These are phyloP conservation scores for Molanna angustata DNA, from an alignment of 2,888 invertebrate genomes.

Conservation along the genomic window DNA sequence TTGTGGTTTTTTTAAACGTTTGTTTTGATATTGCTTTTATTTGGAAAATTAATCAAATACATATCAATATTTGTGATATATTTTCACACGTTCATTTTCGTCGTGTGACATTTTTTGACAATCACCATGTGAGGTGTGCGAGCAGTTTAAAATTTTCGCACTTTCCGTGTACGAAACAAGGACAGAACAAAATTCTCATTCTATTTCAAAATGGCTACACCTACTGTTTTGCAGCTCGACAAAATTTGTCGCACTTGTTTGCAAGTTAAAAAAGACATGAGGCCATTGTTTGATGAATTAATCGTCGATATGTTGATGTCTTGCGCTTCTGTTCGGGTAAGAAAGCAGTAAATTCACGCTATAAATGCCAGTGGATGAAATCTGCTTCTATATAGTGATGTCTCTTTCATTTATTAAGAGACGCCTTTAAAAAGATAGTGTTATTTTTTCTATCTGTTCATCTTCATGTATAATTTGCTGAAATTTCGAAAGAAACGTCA, in stretches of 20 bases:
- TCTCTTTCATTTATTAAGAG: constrained; percentile 44
- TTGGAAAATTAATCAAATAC: no score
- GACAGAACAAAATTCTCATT: constrained; percentile 21
- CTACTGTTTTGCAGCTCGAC: constrained; percentile 46
- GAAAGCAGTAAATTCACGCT: constrained; percentile 31
- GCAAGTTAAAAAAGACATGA: constrained; percentile 63
- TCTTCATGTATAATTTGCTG: constrained; percentile 27
- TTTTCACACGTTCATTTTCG: no score
- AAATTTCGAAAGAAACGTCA: no score
- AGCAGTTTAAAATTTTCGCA: constrained; percentile 1
- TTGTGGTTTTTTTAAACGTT: no score
- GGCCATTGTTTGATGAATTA: constrained; percentile 62
- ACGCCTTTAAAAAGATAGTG: constrained; percentile 27
- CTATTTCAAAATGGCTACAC: constrained; percentile 26
- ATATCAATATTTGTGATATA: no score
- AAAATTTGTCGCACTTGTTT: constrained; percentile 64
- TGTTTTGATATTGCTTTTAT: no score
- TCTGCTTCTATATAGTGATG: constrained; percentile 37
- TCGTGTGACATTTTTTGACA: no score
- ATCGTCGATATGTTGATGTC: constrained; percentile 65
- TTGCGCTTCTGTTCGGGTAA: constrained; percentile 60
- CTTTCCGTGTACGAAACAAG: constrained; percentile 10
- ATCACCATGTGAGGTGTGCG: no score
- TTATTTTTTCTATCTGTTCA: constrained; percentile 26
- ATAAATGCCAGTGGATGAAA: neutral